phyloP scores from a whole-genome alignment of 2,797 vertebrate species.

The Tadarida brasiliensis region DNA sequence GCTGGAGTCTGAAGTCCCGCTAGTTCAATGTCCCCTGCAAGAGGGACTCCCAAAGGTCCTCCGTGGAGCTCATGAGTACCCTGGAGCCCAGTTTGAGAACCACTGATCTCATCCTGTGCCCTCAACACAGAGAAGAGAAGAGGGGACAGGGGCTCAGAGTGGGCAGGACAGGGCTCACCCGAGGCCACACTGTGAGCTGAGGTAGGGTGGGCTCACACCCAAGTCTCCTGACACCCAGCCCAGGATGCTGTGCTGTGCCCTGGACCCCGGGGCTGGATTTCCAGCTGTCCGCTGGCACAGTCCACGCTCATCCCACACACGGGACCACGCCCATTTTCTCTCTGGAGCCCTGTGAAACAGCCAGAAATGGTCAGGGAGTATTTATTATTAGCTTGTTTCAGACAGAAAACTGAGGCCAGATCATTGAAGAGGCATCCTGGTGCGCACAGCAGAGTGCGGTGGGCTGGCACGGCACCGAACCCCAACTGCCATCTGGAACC shows the following conservation, averaged over 20 bases:
- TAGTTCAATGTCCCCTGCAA: background rate
- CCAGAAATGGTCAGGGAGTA: background rate
- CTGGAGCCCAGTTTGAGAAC: slow-evolving; percentile 19
- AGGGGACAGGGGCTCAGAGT: background rate
- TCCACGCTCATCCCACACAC: background rate
- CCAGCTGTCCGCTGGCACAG: background rate
- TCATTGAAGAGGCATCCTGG: background rate
- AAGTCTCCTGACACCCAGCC: background rate
- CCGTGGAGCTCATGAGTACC: background rate
- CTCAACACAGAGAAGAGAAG: background rate
- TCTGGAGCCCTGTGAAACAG: slow-evolving; percentile 14
- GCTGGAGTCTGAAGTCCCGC: background rate
- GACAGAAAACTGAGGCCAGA: background rate
- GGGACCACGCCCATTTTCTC: background rate
- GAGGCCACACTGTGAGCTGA: background rate
- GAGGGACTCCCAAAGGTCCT: background rate
- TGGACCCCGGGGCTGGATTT: background rate
- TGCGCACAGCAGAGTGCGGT: background rate
- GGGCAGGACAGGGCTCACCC: background rate
- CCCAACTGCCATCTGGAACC: background rate
- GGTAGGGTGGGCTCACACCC: background rate
- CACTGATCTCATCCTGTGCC: background rate
- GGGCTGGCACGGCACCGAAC: background rate
- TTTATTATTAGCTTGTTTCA: background rate
- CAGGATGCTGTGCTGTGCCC: background rate